Conservation (phyloP, 2,113 vertebrate genomes). For the Hemicordylus capensis region DNA sequence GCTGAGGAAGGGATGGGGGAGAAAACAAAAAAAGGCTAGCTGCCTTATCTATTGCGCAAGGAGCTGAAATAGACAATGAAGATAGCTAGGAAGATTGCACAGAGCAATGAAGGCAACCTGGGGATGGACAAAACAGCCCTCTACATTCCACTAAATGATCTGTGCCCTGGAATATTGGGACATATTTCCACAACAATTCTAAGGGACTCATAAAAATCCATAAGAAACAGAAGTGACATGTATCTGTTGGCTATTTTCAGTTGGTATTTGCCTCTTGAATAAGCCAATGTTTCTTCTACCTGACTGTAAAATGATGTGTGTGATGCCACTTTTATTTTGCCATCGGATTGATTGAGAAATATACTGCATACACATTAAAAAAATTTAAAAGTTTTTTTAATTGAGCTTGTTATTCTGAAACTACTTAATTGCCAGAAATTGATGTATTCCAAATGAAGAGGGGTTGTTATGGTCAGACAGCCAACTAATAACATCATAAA, state of each 20-base stretch:
- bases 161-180: neutral
- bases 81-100: conserved; percentile 48
- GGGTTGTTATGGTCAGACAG: too few relatives aligned
- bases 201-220: neutral
- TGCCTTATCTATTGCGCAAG: conserved; percentile 36
- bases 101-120: too few relatives aligned
- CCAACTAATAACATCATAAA: neutral
- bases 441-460: too few relatives aligned
- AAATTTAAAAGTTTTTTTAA: neutral
- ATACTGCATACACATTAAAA: neutral
- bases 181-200: neutral
- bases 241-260: neutral
- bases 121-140: neutral
- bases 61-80: conserved; percentile 33
- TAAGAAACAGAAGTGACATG: neutral
- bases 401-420: neutral
- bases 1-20: neutral
- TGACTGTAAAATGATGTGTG: neutral
- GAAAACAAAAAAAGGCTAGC: neutral
- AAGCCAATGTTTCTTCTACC: neutral
- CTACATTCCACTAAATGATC: neutral
- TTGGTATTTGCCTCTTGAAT: neutral
- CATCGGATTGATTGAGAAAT: neutral
- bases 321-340: neutral
- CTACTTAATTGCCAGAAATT: too few relatives aligned